A percentile compares a stretch with the other conserved stretches of the same genome.
phyloP scores from a whole-genome alignment of 2,888 invertebrate genomes.

The Agrochola litura region DNA sequence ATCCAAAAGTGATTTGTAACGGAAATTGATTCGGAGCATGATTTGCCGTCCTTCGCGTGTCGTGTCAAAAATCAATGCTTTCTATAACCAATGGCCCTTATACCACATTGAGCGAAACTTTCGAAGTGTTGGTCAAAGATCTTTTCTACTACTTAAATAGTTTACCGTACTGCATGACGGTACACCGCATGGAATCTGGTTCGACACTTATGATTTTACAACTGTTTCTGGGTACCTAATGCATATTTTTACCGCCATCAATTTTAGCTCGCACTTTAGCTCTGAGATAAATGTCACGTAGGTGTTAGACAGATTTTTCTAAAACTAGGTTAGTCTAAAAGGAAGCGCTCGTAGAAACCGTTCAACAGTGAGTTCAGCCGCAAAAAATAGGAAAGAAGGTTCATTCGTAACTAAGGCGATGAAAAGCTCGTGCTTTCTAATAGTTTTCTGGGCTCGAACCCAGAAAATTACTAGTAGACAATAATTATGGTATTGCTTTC shows the following conservation, averaged over 20 bases:
- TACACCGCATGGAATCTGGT: conserved; percentile 29
- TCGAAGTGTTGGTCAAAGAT: conserved; percentile 1
- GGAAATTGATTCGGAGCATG: background rate
- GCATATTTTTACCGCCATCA: conserved; percentile 24
- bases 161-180: conserved; percentile 16
- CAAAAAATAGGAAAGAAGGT: background rate
- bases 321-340: conserved; percentile 10
- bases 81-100: background rate
- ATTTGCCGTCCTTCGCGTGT: background rate
- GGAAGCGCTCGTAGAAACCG: conserved; percentile 9
- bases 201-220: conserved; percentile 22
- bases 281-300: conserved; percentile 16
- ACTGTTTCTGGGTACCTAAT: conserved; percentile 26
- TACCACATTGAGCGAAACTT: background rate
- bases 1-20: background rate
- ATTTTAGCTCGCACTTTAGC: conserved; percentile 31
- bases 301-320: conserved; percentile 2
- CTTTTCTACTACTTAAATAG: conserved; percentile 2
- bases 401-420: background rate
- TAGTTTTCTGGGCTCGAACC: background rate
- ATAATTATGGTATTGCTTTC: background rate
- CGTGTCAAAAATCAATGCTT: conserved; percentile 22
- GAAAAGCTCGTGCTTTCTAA: background rate
- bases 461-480: background rate
- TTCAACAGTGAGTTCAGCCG: background rate